Conservation (phyloP, 2,113 vertebrate species). For the Pelmatolapia mariae region DNA sequence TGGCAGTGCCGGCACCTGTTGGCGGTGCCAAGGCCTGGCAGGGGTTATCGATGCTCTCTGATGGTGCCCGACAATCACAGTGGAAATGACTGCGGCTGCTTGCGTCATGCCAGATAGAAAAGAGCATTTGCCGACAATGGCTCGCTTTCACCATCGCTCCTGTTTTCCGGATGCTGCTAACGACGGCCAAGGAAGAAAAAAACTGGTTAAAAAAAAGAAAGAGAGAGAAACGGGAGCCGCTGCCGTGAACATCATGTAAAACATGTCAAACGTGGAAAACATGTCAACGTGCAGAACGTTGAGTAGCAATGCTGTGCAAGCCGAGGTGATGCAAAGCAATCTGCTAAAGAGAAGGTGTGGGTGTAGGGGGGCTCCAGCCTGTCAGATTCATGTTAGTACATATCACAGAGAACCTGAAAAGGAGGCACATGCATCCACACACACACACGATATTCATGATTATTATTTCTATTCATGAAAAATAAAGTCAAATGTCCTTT, state of each 20-base stretch:
- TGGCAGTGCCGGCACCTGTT: conserved; percentile 76
- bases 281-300: conserved; percentile 7
- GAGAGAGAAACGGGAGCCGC: not conserved
- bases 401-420: not conserved
- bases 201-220: not conserved
- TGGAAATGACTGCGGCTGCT: conserved; percentile 69
- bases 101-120: conserved; percentile 66
- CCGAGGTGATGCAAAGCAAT: conserved; percentile 5
- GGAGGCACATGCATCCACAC: rapidly evolving
- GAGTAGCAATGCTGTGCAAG: not conserved
- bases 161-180: conserved; percentile 31
- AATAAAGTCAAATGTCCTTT: not conserved
- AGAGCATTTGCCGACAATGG: conserved; percentile 55
- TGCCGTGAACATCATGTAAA: conserved; percentile 28
- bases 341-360: not conserved
- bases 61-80: conserved; percentile 70
- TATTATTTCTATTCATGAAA: not conserved
- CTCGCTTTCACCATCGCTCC: conserved; percentile 42
- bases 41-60: conserved; percentile 70
- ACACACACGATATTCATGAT: not conserved
- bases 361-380: not conserved
- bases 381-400: not conserved
- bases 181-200: not conserved
- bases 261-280: conserved; percentile 24
- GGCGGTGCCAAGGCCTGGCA: conserved; percentile 74